Evolutionary conservation across 2,888 invertebrate species (phyloP).

Genomic region (Steinernema hermaphroditum): DNA sequence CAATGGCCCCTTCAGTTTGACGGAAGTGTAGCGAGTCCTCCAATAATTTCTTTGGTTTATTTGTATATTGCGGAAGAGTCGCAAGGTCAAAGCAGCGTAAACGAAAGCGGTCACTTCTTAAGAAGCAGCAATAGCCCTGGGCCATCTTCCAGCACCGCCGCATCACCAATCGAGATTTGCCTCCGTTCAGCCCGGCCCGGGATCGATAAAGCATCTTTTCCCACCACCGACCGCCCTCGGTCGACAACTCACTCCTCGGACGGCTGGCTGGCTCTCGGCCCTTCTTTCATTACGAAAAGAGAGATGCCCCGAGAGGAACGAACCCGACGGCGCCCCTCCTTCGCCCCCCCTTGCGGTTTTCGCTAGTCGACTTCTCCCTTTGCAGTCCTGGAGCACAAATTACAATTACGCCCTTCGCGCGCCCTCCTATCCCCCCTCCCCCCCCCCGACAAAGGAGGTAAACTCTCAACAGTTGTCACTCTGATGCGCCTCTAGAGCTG

Average conservation of each 20-base stretch:
- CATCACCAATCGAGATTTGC: constrained; percentile 25
- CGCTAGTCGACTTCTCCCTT: too few species aligned
- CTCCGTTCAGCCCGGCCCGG: not conserved
- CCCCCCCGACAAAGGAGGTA: too few species aligned
- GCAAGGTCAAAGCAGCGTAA: not conserved
- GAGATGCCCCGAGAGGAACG: constrained; percentile 6
- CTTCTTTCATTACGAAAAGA: constrained; percentile 17
- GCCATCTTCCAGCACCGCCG: constrained; percentile 4
- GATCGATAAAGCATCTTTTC: constrained; percentile 21
- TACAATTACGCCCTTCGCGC: too few species aligned
- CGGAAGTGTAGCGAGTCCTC: too few species aligned
- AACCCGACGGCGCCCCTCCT: not conserved
- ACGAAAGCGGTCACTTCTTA: not conserved
- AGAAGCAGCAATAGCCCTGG: not conserved
- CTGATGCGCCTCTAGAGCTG: too few species aligned
- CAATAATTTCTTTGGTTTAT: too few species aligned
- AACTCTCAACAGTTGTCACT: too few species aligned
- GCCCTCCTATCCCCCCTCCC: too few species aligned
- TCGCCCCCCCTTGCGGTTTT: too few species aligned
- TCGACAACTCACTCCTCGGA: not conserved
- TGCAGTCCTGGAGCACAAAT: too few species aligned
- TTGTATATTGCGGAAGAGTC: too few species aligned
- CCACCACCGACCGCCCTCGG: constrained; percentile 12
- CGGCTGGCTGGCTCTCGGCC: constrained; percentile 11
- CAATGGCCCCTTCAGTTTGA: too few species aligned